phyloP scores from a whole-genome alignment of 2,797 vertebrate species.

The Hirundo rustica region DNA sequence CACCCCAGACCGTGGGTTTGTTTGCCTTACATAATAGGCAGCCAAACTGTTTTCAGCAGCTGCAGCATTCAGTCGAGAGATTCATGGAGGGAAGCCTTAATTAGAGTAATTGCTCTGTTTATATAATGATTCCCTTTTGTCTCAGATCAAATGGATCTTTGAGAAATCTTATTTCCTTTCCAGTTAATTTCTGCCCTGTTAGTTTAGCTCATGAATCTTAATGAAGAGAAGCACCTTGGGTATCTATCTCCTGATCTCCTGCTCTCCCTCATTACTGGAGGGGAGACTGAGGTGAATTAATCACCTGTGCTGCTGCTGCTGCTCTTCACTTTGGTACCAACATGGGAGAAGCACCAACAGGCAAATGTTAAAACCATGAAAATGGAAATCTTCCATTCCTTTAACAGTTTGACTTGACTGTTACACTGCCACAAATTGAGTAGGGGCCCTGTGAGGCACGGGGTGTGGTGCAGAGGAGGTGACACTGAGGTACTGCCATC shows the following conservation, averaged over 20 bases:
- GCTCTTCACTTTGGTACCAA: background rate
- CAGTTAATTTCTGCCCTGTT: conserved; percentile 57
- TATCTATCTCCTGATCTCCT: background rate
- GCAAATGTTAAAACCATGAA: background rate
- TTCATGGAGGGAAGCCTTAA: conserved; percentile 61
- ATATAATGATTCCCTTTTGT: conserved; percentile 65
- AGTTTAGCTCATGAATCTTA: conserved; percentile 54
- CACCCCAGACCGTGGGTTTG: background rate
- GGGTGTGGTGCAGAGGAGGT: background rate
- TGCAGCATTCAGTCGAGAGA: conserved; percentile 12
- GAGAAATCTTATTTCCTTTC: conserved; percentile 54
- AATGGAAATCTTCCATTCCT: background rate
- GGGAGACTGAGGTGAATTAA: background rate
- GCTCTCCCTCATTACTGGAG: background rate
- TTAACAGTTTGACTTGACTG: background rate
- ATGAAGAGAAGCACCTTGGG: background rate
- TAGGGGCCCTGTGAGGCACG: fast-evolving
- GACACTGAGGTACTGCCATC: background rate
- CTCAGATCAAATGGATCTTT: conserved; percentile 61
- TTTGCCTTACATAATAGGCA: conserved; percentile 59
- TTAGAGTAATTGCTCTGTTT: conserved; percentile 74
- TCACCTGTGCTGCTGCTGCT: background rate
- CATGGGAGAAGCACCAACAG: background rate
- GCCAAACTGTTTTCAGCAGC: conserved; percentile 42
- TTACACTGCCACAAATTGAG: background rate